Percentiles rank a stretch among this genome's conserved stretches.
Conservation (phyloP, 2,113 vertebrate species). For the Mastomys natalensis region DNA sequence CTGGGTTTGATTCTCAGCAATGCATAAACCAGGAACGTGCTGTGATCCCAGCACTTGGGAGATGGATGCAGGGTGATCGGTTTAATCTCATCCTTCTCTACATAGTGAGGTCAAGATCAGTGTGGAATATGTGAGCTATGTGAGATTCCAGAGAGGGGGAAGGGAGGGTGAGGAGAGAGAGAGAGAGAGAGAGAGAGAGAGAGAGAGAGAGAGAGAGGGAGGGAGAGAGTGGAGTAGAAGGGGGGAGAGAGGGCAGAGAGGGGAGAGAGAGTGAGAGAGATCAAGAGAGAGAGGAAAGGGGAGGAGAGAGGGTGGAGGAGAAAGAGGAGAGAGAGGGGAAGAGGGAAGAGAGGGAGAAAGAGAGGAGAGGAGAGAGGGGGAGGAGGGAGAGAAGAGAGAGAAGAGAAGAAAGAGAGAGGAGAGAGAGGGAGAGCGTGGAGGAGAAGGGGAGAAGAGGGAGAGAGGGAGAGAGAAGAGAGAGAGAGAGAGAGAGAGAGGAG, state of each 20-base stretch:
- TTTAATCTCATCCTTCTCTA: background rate
- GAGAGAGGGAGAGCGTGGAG: rapidly evolving
- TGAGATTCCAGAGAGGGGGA: background rate
- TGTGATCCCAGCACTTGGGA: background rate
- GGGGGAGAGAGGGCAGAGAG: background rate
- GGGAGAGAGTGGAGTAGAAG: no score
- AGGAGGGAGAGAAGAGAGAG: rapidly evolving
- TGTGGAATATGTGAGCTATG: background rate
- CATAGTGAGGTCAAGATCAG: background rate
- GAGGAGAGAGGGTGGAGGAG: no score
- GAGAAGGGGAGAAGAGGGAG: rapidly evolving
- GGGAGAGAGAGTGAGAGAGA: no score
- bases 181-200: background rate
- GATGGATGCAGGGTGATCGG: background rate
- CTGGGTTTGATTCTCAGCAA: no score
- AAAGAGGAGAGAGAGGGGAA: background rate
- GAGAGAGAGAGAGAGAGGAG: background rate
- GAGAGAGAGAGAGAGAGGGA: background rate
- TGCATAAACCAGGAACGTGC: no score
- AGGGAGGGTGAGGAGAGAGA: background rate
- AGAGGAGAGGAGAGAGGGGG: background rate
- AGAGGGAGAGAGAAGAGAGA: background rate
- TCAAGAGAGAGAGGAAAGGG: background rate
- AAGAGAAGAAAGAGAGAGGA: rapidly evolving
- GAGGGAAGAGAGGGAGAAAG: background rate